Conservation (phyloP, 2,113 vertebrate species). For the Syrmaticus mikado region DNA sequence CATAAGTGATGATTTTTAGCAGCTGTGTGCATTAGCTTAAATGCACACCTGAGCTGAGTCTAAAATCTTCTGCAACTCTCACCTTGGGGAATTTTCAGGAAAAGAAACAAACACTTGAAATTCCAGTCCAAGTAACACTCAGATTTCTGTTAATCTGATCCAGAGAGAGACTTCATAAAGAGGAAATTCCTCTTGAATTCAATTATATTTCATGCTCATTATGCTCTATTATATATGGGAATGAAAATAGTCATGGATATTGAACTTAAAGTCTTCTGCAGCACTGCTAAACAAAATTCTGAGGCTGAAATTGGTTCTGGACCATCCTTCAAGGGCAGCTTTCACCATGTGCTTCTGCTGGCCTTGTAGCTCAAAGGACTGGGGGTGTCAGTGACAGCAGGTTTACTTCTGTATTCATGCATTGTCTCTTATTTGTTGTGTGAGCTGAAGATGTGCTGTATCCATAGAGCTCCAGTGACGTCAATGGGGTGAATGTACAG, state of each 20-base stretch:
- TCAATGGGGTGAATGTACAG: background rate
- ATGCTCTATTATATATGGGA: background rate
- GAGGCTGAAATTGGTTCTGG: background rate
- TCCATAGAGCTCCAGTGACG: background rate
- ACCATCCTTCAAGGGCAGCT: background rate
- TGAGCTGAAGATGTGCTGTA: background rate
- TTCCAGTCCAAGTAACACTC: background rate
- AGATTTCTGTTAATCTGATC: background rate
- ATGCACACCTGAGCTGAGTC: background rate
- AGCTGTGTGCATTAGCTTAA: background rate
- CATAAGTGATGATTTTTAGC: constrained; percentile 4
- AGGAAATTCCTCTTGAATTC: background rate
- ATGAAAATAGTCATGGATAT: background rate
- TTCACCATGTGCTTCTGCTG: background rate
- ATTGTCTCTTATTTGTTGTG: background rate
- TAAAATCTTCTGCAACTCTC: constrained; percentile 13
- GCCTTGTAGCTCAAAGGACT: background rate
- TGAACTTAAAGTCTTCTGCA: background rate
- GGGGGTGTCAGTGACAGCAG: background rate
- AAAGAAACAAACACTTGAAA: background rate
- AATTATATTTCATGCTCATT: background rate
- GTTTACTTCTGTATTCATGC: background rate
- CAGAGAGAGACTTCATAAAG: background rate
- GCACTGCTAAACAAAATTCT: background rate
- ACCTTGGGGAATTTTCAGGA: background rate